Evolutionary conservation across 2,113 vertebrate species (phyloP), one percentile per base, ranked within the genome.

Genomic region (Theristicus caerulescens): DNA sequence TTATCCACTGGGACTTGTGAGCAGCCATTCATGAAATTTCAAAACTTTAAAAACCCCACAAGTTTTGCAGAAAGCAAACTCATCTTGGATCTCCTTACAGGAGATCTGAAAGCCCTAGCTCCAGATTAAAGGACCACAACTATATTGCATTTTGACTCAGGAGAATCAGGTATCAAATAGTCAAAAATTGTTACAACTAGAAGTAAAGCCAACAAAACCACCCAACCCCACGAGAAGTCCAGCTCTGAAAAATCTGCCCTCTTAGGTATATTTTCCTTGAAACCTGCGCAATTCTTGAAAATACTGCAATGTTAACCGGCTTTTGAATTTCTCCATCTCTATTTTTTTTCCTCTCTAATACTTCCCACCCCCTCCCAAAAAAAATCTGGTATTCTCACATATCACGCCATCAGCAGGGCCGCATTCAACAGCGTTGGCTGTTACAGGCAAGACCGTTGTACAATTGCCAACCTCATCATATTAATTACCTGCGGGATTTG

Each of bases 341-440:
- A 0, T 0, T 9, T 54, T 83, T 52, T 78, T 47, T n/a, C 9
- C 44, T 55, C 55, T 22, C 18, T 10, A 44, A 3, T 52, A 66
- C 36, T 77, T 81, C 57, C 47, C 29, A 66, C 29, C 13, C 55
- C 34, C 9, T 61, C 40, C 40, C 40, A 11, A 12, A 59, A 44
- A 27, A 3, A 21, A 67, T 11, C 44, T 12, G 46, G 14, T 67
- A 13, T 20, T 94, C 58, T 86, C 62, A 42, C 29, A 6, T 57
- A 10, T 21, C 16, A 2, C 59, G 44, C 69, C 42, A 7, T 44
- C 64, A 84, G 59, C 76, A 83, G 27, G 16, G 15, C 66, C 44
- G 4, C 20, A 2, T 69, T n/a, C 22, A n/a, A 8, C 25, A 4
- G 49, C 1, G 0, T 2, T 64, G 32, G 49, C 40, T 80, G 52